phyloP scores from a whole-genome alignment of 1,140 invertebrate species.

The Homarus americanus region DNA sequence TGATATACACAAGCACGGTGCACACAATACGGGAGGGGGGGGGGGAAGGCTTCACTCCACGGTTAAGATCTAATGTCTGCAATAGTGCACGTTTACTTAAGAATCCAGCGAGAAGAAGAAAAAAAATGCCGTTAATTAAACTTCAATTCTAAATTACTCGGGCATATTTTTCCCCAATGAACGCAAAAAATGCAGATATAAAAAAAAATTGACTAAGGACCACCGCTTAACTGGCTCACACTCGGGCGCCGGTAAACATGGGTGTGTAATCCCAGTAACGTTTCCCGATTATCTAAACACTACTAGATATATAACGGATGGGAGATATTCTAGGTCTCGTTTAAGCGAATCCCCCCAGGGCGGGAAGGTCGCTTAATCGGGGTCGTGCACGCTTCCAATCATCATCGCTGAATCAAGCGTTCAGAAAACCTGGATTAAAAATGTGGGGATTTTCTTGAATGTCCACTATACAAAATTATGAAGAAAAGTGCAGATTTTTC shows the following conservation, averaged over 20 bases:
- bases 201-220: neutral
- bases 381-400: conserved; percentile 30
- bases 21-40: no score
- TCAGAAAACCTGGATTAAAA: conserved; percentile 45
- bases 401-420: conserved; percentile 26
- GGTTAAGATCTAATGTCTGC: neutral
- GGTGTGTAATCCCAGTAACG: neutral
- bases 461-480: conserved; percentile 68
- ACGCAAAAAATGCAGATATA: neutral
- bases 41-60: neutral
- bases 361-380: neutral
- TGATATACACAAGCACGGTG: no score
- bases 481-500: conserved; percentile 53
- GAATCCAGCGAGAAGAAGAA: neutral
- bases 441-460: conserved; percentile 63
- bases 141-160: conserved; percentile 20
- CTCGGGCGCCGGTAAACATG: neutral
- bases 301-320: neutral
- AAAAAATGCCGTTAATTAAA: conserved; percentile 20
- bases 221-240: neutral
- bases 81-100: neutral
- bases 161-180: conserved; percentile 1
- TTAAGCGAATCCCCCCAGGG: neutral
- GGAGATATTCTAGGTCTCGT: neutral
- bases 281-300: neutral